Base-by-base conservation (phyloP, 1,140 invertebrate genomes). In the Vanessa tameamea region DNA sequence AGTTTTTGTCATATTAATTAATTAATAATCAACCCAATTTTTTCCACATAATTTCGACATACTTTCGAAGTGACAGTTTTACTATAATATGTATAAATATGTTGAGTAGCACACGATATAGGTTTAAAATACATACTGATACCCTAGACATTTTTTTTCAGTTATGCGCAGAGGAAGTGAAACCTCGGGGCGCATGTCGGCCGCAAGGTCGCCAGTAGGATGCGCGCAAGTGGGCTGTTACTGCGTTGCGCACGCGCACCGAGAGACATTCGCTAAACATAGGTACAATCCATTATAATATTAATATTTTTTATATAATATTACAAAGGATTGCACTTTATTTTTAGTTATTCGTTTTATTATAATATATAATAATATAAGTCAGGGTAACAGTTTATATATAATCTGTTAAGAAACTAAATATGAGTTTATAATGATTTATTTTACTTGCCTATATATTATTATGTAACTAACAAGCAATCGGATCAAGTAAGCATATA, bases 131-230 rank as follows among this genome's bases (percentile, higher is more conserved):
- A 61, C 31, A 61, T 11, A 55, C 12, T 15, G 55, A 59, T 59
- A 23, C 6, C 53, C 47, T 20, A 14, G 20, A 55, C 59, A 53
- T 55, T 69, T 74, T 20, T 73, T 75, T 74, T 74, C 72, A 74
- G 66, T 67, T 47, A 13, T 20, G 61, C 31, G 65, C 72, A 73
- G 79, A 88, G 86, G 87, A 89, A 88, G 87, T 88, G 87, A 89
- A 89, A 89, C 65, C 73, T 81, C 80, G 63, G 70, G 79, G 74
- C 76, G 81, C 82, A 87, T 87, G 87, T 89, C 77, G 78, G 87
- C 78, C 86, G 83, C 85, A 87, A 89, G 87, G 87, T 85, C 84
- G 79, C 81, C 13, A 86, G 81, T 85, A 89, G 87, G 87, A 89
- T 89, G 86, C 82, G 81, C 78, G 78, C 84, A 87, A 88, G 81